Percentiles rank a stretch among this genome's conserved stretches.
Evolutionary conservation across 1,140 invertebrate genomes (phyloP).

Genomic region (Alviniconcha marisindica): DNA sequence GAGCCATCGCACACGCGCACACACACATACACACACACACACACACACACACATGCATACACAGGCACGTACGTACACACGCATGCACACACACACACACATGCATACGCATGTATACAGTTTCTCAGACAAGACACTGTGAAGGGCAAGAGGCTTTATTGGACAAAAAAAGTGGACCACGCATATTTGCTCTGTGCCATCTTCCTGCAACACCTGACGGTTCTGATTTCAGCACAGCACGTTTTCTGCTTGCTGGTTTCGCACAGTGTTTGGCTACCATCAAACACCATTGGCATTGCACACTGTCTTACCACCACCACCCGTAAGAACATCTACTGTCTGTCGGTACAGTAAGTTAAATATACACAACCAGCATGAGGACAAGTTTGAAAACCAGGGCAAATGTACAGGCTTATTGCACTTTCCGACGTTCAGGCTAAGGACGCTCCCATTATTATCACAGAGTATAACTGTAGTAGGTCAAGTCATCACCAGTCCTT

Average conservation of each 20-base stretch:
- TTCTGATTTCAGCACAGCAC: no score
- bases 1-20: background rate
- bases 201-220: no score
- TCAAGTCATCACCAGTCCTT: background rate
- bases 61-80: background rate
- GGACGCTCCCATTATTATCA: background rate
- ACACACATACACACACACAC: background rate
- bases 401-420: slow-evolving; percentile 29
- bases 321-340: background rate
- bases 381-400: slow-evolving; percentile 6
- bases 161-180: slow-evolving; percentile 23
- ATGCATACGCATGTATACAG: background rate
- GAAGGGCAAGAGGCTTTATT: slow-evolving; percentile 22
- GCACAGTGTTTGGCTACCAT: no score
- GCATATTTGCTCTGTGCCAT: background rate
- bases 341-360: background rate
- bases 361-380: slow-evolving; percentile 30
- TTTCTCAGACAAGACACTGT: background rate
- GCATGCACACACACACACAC: background rate
- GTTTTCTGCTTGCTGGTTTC: no score
- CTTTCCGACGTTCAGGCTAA: background rate
- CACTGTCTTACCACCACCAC: background rate
- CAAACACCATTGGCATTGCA: no score
- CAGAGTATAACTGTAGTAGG: slow-evolving; percentile 16
- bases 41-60: background rate